Percentiles rank a stretch among this genome's conserved stretches.
phyloP scores from a whole-genome alignment of 2,888 invertebrate species.

The Hypolimnas misippus region DNA sequence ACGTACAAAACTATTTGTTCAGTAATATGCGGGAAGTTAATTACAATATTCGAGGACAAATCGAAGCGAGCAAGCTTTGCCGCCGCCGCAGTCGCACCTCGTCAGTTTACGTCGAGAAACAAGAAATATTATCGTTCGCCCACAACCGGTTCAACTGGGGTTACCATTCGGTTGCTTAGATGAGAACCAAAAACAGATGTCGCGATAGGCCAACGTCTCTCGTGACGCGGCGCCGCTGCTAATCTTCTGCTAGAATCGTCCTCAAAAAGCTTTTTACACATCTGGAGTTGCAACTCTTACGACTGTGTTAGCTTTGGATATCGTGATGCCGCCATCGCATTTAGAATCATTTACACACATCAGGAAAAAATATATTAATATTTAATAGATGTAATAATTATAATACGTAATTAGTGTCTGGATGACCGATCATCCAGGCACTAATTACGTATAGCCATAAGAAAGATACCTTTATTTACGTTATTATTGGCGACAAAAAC shows the following conservation, averaged over 20 bases:
- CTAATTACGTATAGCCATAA: no score
- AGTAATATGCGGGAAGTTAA: slow-evolving; percentile 4
- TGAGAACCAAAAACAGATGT: background rate
- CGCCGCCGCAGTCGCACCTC: background rate
- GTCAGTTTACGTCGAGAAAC: background rate
- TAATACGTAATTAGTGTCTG: no score
- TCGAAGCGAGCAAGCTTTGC: background rate
- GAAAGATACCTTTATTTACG: no score
- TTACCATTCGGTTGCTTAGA: background rate
- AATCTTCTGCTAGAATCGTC: background rate
- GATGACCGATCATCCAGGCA: no score
- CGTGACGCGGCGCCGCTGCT: background rate
- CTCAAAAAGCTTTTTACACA: background rate
- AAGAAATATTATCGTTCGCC: background rate
- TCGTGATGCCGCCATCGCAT: no score
- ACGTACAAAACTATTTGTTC: background rate
- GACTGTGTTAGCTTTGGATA: no score
- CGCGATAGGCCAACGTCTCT: background rate
- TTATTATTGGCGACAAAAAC: no score
- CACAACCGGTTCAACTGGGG: slow-evolving; percentile 4
- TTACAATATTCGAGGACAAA: slow-evolving; percentile 13
- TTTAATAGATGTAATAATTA: no score
- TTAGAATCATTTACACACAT: no score
- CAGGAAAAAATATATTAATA: no score
- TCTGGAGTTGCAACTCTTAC: no score